These are phyloP conservation scores for Morus bassanus DNA, from an alignment of 2,797 vertebrate genomes.

Conservation along the genomic window DNA sequence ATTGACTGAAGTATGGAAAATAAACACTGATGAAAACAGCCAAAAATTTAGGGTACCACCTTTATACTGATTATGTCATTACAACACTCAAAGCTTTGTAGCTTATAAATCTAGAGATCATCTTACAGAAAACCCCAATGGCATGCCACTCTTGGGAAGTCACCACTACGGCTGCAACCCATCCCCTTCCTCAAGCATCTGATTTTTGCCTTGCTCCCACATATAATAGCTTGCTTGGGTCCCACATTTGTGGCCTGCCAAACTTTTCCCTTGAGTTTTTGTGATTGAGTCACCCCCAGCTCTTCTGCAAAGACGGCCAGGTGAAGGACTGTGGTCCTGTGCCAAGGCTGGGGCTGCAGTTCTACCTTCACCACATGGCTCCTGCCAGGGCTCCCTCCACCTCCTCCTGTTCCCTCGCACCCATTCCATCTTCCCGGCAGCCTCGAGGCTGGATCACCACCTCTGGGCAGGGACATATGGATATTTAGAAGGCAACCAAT, in stretches of 20 bases:
- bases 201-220: neutral
- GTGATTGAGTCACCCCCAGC: neutral
- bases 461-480: neutral
- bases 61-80: neutral
- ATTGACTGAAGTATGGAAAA: neutral
- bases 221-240: neutral
- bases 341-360: neutral
- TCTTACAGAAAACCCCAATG: neutral
- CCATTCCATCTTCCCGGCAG: neutral
- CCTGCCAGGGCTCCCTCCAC: neutral
- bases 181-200: neutral
- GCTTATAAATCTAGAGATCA: neutral
- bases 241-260: neutral
- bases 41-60: neutral
- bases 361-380: neutral
- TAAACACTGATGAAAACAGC: neutral
- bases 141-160: neutral
- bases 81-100: neutral
- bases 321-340: neutral
- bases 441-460: neutral
- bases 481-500: neutral
- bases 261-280: neutral
- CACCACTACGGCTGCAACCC: neutral
- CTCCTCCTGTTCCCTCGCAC: neutral
- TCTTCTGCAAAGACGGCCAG: rapidly evolving